Conservation (phyloP, 2,797 vertebrate genomes). For the Helicolenus hilgendorfi region DNA sequence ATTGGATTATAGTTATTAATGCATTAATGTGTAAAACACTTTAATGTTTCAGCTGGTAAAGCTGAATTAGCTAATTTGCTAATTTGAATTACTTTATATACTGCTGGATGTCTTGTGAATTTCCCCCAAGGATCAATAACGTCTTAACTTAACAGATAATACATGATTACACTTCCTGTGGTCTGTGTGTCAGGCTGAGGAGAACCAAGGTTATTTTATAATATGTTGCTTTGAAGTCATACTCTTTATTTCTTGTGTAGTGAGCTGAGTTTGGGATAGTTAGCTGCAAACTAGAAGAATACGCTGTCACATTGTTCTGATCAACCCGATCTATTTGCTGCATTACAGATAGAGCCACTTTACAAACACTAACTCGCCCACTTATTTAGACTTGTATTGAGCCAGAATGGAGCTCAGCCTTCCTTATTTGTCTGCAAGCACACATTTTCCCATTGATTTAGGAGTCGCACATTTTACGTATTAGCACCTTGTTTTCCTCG, state of each 20-base stretch:
- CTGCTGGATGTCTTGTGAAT: background rate
- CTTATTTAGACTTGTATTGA: constrained; percentile 50
- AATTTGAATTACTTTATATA: background rate
- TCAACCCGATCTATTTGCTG: constrained; percentile 39
- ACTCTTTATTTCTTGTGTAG: background rate
- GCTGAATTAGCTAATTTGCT: background rate
- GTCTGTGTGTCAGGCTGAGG: background rate
- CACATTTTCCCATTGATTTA: constrained; percentile 49
- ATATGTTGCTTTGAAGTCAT: background rate
- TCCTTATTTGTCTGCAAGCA: constrained; percentile 52
- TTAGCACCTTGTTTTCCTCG: constrained; percentile 40
- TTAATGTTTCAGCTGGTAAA: background rate
- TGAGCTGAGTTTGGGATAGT: background rate
- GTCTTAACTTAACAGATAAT: background rate
- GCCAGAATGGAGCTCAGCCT: constrained; percentile 38
- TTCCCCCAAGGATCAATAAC: background rate
- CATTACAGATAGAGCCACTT: constrained; percentile 40
- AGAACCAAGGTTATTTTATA: background rate
- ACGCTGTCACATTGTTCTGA: background rate
- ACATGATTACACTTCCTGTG: background rate
- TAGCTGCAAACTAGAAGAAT: constrained; percentile 8
- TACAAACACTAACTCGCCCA: constrained; percentile 32
- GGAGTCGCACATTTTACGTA: constrained; percentile 41
- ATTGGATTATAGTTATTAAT: background rate
- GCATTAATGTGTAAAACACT: background rate